These are phyloP conservation scores for Panagrolaimus sp. DNA, from an alignment of 1,140 invertebrate species.

Conservation along the genomic window DNA sequence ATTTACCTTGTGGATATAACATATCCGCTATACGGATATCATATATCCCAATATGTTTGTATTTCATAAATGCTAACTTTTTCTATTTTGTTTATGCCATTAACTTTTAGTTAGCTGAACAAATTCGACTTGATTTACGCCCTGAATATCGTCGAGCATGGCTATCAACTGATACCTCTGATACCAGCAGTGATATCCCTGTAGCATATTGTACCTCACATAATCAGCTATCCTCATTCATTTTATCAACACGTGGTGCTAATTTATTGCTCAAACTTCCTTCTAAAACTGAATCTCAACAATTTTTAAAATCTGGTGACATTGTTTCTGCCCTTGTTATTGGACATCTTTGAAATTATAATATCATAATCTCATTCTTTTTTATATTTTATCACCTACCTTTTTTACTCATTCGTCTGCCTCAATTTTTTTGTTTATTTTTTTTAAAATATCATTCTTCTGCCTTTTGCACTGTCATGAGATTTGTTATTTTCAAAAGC, in stretches of 20 bases:
- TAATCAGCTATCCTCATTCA: slow-evolving; percentile 35
- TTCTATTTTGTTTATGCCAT: neutral
- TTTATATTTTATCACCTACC: no score
- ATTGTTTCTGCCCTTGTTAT: slow-evolving; percentile 33
- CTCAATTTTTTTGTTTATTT: no score
- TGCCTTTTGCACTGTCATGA: no score
- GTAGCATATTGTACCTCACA: slow-evolving; percentile 18
- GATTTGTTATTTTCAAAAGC: no score
- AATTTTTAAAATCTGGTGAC: slow-evolving; percentile 17
- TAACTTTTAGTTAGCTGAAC: slow-evolving; percentile 18
- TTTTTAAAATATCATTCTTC: no score
- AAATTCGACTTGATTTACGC: slow-evolving; percentile 32
- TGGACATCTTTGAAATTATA: slow-evolving; percentile 20
- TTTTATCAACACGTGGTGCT: slow-evolving; percentile 27
- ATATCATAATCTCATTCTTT: neutral
- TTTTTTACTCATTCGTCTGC: no score
- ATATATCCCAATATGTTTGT: neutral
- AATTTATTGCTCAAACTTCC: slow-evolving; percentile 40
- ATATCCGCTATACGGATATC: neutral
- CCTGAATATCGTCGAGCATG: slow-evolving; percentile 40
- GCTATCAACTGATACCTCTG: neutral
- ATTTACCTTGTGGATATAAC: neutral
- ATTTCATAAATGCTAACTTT: no score
- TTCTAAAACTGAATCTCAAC: slow-evolving; percentile 6
- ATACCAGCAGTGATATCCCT: slow-evolving; percentile 1